Base-by-base conservation (phyloP, 2,797 vertebrate genomes). In the Xenopus petersii region DNA sequence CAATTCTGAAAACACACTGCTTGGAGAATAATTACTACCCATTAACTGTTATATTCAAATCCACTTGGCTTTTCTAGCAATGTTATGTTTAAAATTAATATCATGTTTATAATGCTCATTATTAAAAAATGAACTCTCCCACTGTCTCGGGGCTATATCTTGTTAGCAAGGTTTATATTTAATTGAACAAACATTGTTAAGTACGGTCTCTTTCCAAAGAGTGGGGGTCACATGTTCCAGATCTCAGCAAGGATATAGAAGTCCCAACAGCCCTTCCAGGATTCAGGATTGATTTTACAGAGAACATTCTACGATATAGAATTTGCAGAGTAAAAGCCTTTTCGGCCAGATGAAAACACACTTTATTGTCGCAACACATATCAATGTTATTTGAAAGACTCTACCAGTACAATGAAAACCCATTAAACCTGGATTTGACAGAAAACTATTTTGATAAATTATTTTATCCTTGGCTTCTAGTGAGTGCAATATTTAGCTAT, bases 181-280 rank as follows among this genome's bases (percentile, higher is more conserved):
- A 67, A 77, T 77, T 77, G 68, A 77, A 67, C 56, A 67, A 76
- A 77, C 55, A 65, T 65, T 54, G 66, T 71, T 77, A 71, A 51
- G 46, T 68, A 64, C 47, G 48, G 68, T 51, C 49, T 67, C 55
- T 36, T 51, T 66, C 9, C 17, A 46, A 60, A 42, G 3, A 42
- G 36, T 47, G 60, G 12, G 30, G 47, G 64, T 59, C 58, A 21
- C 33, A 51, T 72, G 58, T 48, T 72, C n/a, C 56, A 63, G 47
- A 67, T 26, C 46, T 68, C 55, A 15, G 67, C 30, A 62, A 62
- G 64, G 30, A 72, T 33, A 72, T 63, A 67, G 58, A 54, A 65
- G 71, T 71, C 47, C 68, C 63, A 49, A 30, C 10, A 51, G 46
- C 36, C 33, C 6, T 33, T 62, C 33, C 47, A 54, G 46, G 12